phyloP scores from a whole-genome alignment of 2,113 vertebrate genomes.

The Gopherus flavomarginatus region DNA sequence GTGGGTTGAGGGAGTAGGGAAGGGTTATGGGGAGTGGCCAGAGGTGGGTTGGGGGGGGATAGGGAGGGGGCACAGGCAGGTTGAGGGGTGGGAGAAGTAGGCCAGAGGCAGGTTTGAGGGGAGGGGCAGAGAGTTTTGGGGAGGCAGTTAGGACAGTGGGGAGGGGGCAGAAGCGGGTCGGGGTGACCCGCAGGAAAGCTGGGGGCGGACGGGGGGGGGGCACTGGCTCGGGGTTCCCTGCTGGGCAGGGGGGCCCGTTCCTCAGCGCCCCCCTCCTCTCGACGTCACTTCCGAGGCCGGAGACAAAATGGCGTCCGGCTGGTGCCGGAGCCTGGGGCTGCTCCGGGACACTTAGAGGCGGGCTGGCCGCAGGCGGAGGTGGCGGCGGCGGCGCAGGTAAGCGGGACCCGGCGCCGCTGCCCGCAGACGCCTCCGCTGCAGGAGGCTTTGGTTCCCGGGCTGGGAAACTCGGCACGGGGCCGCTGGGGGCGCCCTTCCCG shows the following conservation, averaged over 20 bases:
- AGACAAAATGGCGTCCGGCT: conserved; percentile 78
- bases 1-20: neutral
- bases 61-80: neutral
- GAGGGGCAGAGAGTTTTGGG: neutral
- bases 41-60: too few species aligned
- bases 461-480: neutral
- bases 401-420: neutral
- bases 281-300: conserved; percentile 66
- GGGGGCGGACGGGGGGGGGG: neutral
- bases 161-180: neutral
- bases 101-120: neutral
- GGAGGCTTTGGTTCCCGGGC: conserved; percentile 1
- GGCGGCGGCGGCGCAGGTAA: conserved; percentile 44
- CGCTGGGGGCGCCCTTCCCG: conserved; percentile 4
- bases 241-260: neutral
- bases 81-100: too few species aligned
- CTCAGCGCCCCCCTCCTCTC: neutral
- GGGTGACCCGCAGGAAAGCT: neutral
- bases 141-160: too few species aligned
- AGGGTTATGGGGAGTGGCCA: neutral
- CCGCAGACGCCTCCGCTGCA: neutral
- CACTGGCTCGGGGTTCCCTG: neutral
- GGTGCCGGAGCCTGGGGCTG: conserved; percentile 65
- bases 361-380: neutral
- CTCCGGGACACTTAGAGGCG: conserved; percentile 30